Evolutionary conservation across 2,113 vertebrate species (phyloP).

Genomic region (Salvelinus sp.): DNA sequence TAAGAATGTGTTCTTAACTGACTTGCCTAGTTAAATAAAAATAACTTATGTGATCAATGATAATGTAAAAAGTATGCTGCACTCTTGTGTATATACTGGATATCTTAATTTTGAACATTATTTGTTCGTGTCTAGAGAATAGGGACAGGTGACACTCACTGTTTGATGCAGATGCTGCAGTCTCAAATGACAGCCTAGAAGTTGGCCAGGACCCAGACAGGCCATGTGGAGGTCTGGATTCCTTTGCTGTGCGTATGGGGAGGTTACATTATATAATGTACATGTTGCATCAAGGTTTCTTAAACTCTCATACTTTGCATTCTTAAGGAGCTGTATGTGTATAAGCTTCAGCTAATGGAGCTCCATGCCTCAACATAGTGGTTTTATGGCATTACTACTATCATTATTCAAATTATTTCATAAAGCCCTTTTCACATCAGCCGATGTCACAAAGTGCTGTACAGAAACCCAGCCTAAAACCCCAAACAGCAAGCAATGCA

Average conservation of each 20-base stretch:
- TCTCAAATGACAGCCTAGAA: conserved; percentile 11
- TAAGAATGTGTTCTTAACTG: too few species aligned
- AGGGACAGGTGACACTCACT: not conserved
- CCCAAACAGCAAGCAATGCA: too few species aligned
- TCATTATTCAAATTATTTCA: too few species aligned
- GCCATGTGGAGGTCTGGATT: not conserved
- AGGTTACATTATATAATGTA: too few species aligned
- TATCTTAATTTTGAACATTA: not conserved
- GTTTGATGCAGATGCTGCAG: not conserved
- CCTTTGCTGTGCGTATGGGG: not conserved
- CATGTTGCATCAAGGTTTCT: too few species aligned
- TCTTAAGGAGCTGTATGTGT: not conserved
- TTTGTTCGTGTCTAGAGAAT: not conserved
- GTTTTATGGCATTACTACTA: not conserved
- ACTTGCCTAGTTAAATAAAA: too few species aligned
- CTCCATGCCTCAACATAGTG: not conserved
- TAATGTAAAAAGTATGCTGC: too few species aligned
- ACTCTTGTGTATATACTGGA: not conserved
- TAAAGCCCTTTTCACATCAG: too few species aligned
- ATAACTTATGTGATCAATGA: too few species aligned
- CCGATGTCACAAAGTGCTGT: too few species aligned
- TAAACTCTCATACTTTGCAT: too few species aligned
- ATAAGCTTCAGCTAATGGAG: not conserved
- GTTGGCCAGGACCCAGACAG: conserved; percentile 14
- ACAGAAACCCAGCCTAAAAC: too few species aligned